Base-by-base conservation (phyloP, 2,888 invertebrate genomes). In the Cancer borealis region DNA sequence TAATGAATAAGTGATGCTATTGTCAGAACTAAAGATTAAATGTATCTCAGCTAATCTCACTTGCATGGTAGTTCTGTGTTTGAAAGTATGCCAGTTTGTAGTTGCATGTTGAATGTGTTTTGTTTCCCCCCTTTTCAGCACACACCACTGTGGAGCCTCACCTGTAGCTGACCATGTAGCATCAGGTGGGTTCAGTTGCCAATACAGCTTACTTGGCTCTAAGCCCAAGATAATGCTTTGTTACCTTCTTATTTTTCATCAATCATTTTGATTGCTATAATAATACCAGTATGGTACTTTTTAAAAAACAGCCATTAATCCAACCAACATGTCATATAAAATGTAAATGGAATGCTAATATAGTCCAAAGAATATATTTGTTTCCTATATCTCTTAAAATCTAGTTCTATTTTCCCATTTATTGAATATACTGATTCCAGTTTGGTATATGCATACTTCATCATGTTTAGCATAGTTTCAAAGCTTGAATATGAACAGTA, bases 71-170 rank as follows among this genome's bases (percentile, higher is more conserved):
- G 94, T 91, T 94, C 88, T 84, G 92, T 91, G 84, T 88, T 45
- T 66, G 60, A 92, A 60, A 60, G 94, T 94, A 92, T 92, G 94
- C 94, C 94, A 94, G 94, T 92, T 47, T 46, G 94, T 94, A 94
- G 94, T 94, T 94, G 94, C 94, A 94, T 94, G 94, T 47, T 94
- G 94, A 94, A 94, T 92, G 94, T 94, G 87, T 92, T 92, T 94
- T 92, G 46, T 84, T 94, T 91, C 91, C 94, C 92, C 89, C 92
- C 91, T 94, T 94, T 94, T 90, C 94, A 94, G 94, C 94, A 46
- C 92, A 94, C 94, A 94, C 91, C 87, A 92, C 94, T 66, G 92
- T 88, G 94, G 94, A 94, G 91, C 94, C 92, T 92, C 92, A 94
- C 91, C 92, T 94, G 92, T 94, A 94, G 92, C 94, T 88, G 92